Base-by-base conservation (phyloP, 2,797 vertebrate genomes). In the Uromys caudimaculatus region DNA sequence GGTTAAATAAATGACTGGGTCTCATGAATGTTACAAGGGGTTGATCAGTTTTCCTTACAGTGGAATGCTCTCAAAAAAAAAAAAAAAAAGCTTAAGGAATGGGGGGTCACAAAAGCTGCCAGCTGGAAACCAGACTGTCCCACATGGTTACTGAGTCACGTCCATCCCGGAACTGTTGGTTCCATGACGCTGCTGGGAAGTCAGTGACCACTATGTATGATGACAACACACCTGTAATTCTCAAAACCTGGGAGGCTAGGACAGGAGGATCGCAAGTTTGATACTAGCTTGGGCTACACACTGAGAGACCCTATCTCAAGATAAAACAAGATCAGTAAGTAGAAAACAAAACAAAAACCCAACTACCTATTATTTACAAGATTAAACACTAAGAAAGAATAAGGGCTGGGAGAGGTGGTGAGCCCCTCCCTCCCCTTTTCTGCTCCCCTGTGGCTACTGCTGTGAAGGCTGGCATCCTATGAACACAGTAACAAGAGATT, bases 401-500 rank as follows among this genome's bases (percentile, higher is more conserved):
- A 58, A 38, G 11, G 38, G 52, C 62, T 2, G 8, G 38, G 60
- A 38, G 44, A 3, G 1, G 23, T 17, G n/a, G 35, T 47, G 77
- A 29, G 29, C 47, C 38, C 35, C 27, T 62, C 12, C 6, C 5
- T 24, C 24, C 73, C 38, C 19, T 77, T 16, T 13, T 7, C 0
- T 35, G 52, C 62, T 91, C 23, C 75, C 29, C 87, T 64, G 41
- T 38, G 69, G 50, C 64, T 6, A 12, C 58, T 89, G 56, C 73
- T 54, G 44, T 23, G 62, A 95, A 75, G 67, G 60, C 79, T 44
- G 27, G 67, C n/a, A 78, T 62, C 58, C 76, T 94, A 76, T 19
- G 41, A 89, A 76, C 52, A 96, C 67, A 96, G 41, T 60, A 93
- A 86, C 54, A 64, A 83, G 5, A 67, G 73, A 89, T 83, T 89